Percentiles rank a stretch among this genome's conserved stretches.
Conservation (phyloP, 1,140 invertebrate species). For the Kradibia gibbosae region DNA sequence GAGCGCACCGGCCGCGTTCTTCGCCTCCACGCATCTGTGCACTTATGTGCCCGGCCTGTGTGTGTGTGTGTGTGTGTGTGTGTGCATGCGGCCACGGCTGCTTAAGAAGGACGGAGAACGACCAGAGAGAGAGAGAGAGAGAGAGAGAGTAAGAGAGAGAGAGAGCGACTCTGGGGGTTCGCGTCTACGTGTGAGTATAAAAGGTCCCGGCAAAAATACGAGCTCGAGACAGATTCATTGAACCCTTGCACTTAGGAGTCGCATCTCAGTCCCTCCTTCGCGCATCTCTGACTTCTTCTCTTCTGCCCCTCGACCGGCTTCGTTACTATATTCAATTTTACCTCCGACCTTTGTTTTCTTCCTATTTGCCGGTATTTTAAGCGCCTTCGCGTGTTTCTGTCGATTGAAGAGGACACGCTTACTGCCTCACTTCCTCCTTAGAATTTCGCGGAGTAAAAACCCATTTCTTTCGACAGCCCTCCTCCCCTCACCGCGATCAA, state of each 20-base stretch:
- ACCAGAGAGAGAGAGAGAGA: too few species aligned
- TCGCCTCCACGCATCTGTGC: conserved; percentile 6
- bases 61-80: too few species aligned
- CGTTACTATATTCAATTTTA: conserved; percentile 2
- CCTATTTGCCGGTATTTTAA: background rate
- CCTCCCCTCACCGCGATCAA: too few species aligned
- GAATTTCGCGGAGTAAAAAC: background rate
- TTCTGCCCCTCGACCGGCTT: background rate
- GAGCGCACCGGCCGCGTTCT: background rate
- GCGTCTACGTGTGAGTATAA: background rate
- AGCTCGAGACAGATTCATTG: conserved; percentile 57
- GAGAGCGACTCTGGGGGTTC: too few species aligned
- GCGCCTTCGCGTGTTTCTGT: background rate
- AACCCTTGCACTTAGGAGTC: conserved; percentile 44
- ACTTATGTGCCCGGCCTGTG: background rate
- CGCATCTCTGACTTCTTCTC: background rate
- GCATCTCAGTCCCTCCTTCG: conserved; percentile 8
- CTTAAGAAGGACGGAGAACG: too few species aligned
- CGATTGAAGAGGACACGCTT: background rate
- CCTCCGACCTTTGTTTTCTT: conserved; percentile 11
- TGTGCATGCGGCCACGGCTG: too few species aligned
- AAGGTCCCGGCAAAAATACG: conserved; percentile 53
- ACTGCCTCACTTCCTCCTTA: background rate
- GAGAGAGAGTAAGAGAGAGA: too few species aligned
- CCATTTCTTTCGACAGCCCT: background rate